Percentiles rank a stretch among this genome's conserved stretches.
phyloP scores from a whole-genome alignment of 2,888 invertebrate genomes.

The Geophilus truncorum region DNA sequence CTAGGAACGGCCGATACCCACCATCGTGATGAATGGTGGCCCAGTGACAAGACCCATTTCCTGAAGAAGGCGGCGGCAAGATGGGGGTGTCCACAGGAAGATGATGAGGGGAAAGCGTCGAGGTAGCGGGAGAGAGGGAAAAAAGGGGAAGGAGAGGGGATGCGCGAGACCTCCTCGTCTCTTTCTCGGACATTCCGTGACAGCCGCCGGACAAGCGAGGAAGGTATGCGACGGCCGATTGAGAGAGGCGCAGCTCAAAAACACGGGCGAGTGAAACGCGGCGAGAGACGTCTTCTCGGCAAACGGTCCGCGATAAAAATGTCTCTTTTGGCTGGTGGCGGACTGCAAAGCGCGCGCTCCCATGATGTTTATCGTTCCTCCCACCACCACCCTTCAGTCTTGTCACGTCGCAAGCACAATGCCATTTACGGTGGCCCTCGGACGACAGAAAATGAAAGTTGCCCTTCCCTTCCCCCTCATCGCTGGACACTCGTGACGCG shows the following conservation, averaged over 20 bases:
- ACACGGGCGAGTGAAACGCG: neutral
- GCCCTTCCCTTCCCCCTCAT: neutral
- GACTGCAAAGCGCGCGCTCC: neutral
- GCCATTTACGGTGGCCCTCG: neutral
- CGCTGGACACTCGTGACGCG: neutral
- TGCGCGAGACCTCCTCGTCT: neutral
- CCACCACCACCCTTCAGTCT: conserved; percentile 24
- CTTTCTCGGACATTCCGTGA: neutral
- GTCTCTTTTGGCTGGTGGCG: neutral
- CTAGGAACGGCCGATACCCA: neutral
- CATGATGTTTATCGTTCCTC: neutral
- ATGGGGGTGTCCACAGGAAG: neutral
- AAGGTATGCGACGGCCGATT: neutral
- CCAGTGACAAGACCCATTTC: conserved; percentile 33
- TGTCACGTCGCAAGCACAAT: conserved; percentile 27
- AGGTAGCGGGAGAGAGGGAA: neutral
- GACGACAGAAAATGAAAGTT: neutral
- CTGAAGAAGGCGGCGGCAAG: conserved; percentile 9
- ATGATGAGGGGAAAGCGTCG: neutral
- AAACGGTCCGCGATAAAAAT: neutral
- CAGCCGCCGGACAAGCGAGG: neutral
- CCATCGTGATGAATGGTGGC: conserved; percentile 31
- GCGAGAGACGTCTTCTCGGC: neutral
- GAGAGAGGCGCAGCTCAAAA: neutral
- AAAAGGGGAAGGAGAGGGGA: neutral